A percentile compares a stretch with the other conserved stretches of the same genome.
Conservation (phyloP, 2,113 vertebrate species). For the Amphiprion ocellaris region DNA sequence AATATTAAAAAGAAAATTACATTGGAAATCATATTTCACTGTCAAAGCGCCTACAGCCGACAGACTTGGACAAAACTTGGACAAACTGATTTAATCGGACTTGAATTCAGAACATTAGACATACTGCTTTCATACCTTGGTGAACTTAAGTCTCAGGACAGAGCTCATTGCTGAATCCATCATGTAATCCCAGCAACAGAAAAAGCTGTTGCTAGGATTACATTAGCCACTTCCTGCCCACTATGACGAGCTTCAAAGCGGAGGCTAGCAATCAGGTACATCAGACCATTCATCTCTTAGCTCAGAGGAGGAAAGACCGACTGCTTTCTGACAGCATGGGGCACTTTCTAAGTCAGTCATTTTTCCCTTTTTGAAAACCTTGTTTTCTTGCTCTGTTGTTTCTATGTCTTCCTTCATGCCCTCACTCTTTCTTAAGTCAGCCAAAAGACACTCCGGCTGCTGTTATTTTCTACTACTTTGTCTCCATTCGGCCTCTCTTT, state of each 20-base stretch:
- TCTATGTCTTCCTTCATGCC: constrained; percentile 28
- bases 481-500: constrained; percentile 20
- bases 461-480: constrained; percentile 39
- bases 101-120: too few species aligned
- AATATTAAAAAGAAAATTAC: background rate
- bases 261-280: constrained; percentile 13
- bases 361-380: constrained; percentile 50
- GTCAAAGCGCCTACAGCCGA: background rate
- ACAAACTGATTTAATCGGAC: background rate
- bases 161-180: constrained; percentile 22
- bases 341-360: constrained; percentile 34
- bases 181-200: constrained; percentile 5
- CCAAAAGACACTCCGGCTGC: constrained; percentile 20
- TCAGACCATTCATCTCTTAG: constrained; percentile 38
- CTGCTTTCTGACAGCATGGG: constrained; percentile 55
- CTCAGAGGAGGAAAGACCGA: constrained; percentile 29
- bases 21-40: background rate
- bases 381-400: constrained; percentile 43
- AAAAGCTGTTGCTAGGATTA: constrained; percentile 4
- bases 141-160: background rate
- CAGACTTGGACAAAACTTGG: background rate
- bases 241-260: constrained; percentile 46
- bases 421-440: constrained; percentile 27
- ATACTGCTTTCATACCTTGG: background rate
- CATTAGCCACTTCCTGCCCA: constrained; percentile 7